These are phyloP conservation scores for Archips crataeganus DNA, from an alignment of 2,888 invertebrate species.

Conservation along the genomic window DNA sequence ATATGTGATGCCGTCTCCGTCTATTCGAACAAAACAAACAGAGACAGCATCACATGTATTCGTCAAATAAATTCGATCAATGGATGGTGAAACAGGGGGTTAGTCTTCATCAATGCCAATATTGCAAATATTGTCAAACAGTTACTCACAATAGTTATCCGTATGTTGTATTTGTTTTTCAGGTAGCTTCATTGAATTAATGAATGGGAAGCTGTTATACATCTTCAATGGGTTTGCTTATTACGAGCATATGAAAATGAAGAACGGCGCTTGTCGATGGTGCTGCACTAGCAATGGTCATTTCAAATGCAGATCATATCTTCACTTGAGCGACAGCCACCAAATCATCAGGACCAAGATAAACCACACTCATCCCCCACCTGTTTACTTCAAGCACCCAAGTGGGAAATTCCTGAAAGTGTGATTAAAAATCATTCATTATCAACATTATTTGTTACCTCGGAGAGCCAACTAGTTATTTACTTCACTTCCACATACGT, in stretches of 20 bases:
- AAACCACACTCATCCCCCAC: neutral
- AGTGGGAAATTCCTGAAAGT: neutral
- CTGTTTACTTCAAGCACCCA: neutral
- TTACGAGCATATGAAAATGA: neutral
- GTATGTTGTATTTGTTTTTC: neutral
- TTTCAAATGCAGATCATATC: neutral
- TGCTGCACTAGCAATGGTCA: slow-evolving; percentile 5
- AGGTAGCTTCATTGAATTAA: neutral
- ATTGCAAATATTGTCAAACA: neutral
- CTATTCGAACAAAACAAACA: no score
- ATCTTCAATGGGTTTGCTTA: slow-evolving; percentile 2
- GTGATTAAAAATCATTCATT: neutral
- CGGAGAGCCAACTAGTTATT: neutral
- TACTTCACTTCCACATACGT: neutral
- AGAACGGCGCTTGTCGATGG: neutral
- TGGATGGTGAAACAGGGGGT: no score
- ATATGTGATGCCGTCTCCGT: no score
- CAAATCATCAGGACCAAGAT: neutral
- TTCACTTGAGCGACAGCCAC: neutral
- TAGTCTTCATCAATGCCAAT: neutral
- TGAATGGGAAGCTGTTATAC: neutral
- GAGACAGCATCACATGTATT: no score
- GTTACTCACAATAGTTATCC: neutral
- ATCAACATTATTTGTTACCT: neutral
- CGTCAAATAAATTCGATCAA: no score